Evolutionary conservation across 2,888 invertebrate species (phyloP), one percentile per base, ranked within the genome.

Genomic region (Dicyrtoma fusca): DNA sequence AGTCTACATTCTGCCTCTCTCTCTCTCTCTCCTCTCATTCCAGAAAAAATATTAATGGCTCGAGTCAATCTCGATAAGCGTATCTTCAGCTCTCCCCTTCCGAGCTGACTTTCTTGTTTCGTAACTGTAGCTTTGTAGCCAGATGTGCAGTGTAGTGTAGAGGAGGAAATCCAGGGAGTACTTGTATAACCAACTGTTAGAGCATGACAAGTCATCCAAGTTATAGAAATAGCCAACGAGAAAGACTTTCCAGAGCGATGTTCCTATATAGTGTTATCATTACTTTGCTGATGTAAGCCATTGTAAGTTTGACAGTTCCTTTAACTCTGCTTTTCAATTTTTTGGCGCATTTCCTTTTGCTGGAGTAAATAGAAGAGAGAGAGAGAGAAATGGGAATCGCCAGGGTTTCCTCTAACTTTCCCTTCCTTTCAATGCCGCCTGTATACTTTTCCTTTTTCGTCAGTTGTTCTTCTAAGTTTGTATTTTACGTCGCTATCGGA

Each of bases 261-360:
- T 19, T n/a, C n/a, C n/a, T n/a, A n/a, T 11, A 55, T 55, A 55
- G 23, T 23, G 49, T 47, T 47, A 44, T 17, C 44, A 47, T 47
- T 1, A 5, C 1, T 0, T 17, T 64, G 25, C 34, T 47, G 23
- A 21, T 47, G 25, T 25, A 23, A 64, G 45, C 47, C 49, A 64
- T 64, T 64, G 47, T 47, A 47, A 62, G 23, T 64, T 64, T 64
- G 63, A 64, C 63, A 64, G 63, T 64, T 64, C 1, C 63, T 61
- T 26, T 61, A 61, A 34, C 61, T 61, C 17, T 61, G 42, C 61
- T 64, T 64, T 64, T 64, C 63, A 64, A 64, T 64, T 64, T 51
- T 64, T 64, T 64, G 63, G 63, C 63, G 21, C 45, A 64, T 25
- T 64, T 64, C 47, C 63, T 64, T 21, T 62, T 62, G n/a, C 4